Evolutionary conservation across 2,113 vertebrate species (phyloP).

Genomic region (Phyllopteryx taeniolatus): DNA sequence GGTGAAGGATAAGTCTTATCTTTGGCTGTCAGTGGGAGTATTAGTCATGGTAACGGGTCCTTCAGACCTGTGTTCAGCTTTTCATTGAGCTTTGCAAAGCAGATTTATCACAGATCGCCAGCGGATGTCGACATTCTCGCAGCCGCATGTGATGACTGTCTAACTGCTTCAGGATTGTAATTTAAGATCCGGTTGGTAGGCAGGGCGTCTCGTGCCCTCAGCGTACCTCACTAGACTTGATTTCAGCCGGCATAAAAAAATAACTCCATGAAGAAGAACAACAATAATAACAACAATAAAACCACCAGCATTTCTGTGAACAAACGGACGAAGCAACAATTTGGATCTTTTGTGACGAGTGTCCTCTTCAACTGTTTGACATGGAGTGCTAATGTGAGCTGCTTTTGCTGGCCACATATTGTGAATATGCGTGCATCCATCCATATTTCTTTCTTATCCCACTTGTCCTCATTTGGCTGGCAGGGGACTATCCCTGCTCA

Average conservation of each 20-base stretch:
- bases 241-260: not conserved
- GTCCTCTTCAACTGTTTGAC: not conserved
- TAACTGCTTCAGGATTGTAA: constrained; percentile 39
- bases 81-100: constrained; percentile 93
- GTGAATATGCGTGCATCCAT: not conserved
- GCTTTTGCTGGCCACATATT: not conserved
- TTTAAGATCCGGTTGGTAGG: constrained; percentile 30
- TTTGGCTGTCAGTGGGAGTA: constrained; percentile 94
- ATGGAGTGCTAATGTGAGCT: not conserved
- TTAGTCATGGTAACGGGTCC: constrained; percentile 94
- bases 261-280: not conserved
- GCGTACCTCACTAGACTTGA: not conserved
- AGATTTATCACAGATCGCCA: constrained; percentile 93
- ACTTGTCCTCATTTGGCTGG: too few species aligned
- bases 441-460: too few species aligned
- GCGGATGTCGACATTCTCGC: constrained; percentile 52
- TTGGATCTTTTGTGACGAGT: not conserved
- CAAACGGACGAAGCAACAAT: not conserved
- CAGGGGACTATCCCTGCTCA: too few species aligned
- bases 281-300: not conserved
- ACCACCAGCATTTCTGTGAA: not conserved
- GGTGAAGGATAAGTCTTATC: constrained; percentile 99
- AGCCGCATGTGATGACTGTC: constrained; percentile 59
- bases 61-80: constrained; percentile 90
- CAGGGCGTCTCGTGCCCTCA: not conserved